Conservation (phyloP, 1,140 invertebrate genomes). For the Tetramorium simillimum region DNA sequence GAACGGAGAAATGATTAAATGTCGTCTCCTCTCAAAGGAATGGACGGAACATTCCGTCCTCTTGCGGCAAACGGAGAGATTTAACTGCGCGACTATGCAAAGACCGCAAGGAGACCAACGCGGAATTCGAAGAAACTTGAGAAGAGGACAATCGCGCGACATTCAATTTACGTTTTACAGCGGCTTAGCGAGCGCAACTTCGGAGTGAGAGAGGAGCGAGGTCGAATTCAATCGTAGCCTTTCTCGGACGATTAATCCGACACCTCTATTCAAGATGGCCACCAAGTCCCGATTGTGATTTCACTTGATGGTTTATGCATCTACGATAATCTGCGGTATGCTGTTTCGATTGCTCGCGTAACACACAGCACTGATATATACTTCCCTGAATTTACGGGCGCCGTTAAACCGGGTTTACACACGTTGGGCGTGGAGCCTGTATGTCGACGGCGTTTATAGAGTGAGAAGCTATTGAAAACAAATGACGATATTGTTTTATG, state of each 20-base stretch:
- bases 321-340: background rate
- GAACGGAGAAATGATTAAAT: constrained; percentile 49
- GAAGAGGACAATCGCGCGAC: constrained; percentile 23
- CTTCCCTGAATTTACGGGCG: constrained; percentile 58
- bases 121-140: constrained; percentile 39
- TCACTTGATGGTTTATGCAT: constrained; percentile 57
- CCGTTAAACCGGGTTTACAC: constrained; percentile 64
- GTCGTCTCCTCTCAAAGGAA: constrained; percentile 18
- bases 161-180: constrained; percentile 50
- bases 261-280: constrained; percentile 11
- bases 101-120: background rate
- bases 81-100: background rate
- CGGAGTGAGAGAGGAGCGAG: background rate
- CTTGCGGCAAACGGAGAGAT: background rate
- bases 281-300: constrained; percentile 39
- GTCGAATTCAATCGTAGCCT: constrained; percentile 65
- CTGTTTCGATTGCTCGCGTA: constrained; percentile 45
- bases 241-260: constrained; percentile 61
- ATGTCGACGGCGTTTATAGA: constrained; percentile 8
- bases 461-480: constrained; percentile 47
- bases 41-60: background rate
- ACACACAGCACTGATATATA: constrained; percentile 4
- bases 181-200: constrained; percentile 6
- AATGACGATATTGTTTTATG: background rate
- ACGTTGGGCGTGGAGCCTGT: constrained; percentile 50